Evolutionary conservation across 2,888 invertebrate species (phyloP).

Genomic region (Morpho helenor): DNA sequence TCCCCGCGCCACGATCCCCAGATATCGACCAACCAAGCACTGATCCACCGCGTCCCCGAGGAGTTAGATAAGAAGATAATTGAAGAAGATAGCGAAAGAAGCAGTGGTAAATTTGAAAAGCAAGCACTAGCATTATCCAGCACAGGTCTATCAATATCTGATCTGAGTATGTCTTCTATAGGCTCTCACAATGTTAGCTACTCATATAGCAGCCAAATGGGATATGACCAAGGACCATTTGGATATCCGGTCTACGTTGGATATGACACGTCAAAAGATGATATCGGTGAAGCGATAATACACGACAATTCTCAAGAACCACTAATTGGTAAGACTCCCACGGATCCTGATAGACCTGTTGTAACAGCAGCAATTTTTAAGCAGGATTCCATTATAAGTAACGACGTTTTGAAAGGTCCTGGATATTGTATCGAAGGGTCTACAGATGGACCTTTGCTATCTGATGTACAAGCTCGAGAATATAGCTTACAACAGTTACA

Average conservation of each 20-base stretch:
- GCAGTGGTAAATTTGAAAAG: conserved; percentile 48
- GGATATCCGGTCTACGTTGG: conserved; percentile 83
- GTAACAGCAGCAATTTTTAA: conserved; percentile 86
- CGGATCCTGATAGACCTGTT: conserved; percentile 81
- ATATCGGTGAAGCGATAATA: conserved; percentile 51
- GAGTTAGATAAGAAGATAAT: conserved; percentile 51
- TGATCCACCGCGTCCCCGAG: conserved; percentile 66
- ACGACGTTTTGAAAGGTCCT: conserved; percentile 61
- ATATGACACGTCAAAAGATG: conserved; percentile 69
- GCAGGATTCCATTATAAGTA: conserved; percentile 77
- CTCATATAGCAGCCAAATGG: conserved; percentile 88
- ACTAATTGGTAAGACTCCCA: conserved; percentile 65
- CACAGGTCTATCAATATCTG: conserved; percentile 90
- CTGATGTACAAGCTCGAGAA: conserved; percentile 72
- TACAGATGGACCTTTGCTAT: conserved; percentile 69
- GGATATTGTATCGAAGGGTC: conserved; percentile 74
- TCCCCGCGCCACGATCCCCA: conserved; percentile 61
- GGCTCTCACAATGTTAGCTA: conserved; percentile 86
- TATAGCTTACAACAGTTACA: conserved; percentile 65
- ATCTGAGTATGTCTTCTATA: conserved; percentile 85
- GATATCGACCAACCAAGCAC: conserved; percentile 70
- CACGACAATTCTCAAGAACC: conserved; percentile 71
- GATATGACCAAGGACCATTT: conserved; percentile 86
- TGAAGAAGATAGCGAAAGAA: conserved; percentile 57
- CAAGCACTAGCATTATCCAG: conserved; percentile 79